Evolutionary conservation across 1,140 invertebrate species (phyloP).

Genomic region (Ectropis grisescens): DNA sequence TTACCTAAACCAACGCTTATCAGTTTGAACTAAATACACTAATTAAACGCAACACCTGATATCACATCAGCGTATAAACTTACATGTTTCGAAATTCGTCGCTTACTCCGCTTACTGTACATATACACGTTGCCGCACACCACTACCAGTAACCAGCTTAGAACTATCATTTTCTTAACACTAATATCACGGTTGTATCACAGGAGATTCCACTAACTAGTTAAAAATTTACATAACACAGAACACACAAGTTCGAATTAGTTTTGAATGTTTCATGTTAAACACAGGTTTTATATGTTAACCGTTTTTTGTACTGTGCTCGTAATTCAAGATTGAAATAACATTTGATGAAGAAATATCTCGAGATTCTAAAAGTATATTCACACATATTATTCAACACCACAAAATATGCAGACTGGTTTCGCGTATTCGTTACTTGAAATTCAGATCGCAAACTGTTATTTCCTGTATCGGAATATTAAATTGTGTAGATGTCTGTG

Average conservation of each 20-base stretch:
- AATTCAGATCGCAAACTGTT: no score
- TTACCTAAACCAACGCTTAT: no score
- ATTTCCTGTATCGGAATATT: no score
- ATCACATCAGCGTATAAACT: conserved; percentile 11
- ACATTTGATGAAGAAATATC: no score
- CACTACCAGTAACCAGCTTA: conserved; percentile 32
- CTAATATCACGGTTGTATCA: conserved; percentile 43
- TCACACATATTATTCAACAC: no score
- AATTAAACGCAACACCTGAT: background rate
- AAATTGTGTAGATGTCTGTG: background rate
- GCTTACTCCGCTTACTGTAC: conserved; percentile 15
- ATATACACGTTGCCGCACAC: conserved; percentile 25
- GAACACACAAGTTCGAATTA: no score
- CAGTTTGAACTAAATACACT: no score
- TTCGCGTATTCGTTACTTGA: no score
- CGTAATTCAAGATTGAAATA: no score
- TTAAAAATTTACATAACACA: background rate
- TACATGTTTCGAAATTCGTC: conserved; percentile 15
- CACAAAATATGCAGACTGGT: no score
- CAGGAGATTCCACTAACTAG: conserved; percentile 21
- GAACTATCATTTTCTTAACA: conserved; percentile 36
- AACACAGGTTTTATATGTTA: background rate
- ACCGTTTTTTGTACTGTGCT: background rate
- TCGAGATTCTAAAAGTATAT: no score
- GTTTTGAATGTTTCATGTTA: no score